phyloP scores from a whole-genome alignment of 2,797 vertebrate genomes.

The Phataginus tetradactyla region DNA sequence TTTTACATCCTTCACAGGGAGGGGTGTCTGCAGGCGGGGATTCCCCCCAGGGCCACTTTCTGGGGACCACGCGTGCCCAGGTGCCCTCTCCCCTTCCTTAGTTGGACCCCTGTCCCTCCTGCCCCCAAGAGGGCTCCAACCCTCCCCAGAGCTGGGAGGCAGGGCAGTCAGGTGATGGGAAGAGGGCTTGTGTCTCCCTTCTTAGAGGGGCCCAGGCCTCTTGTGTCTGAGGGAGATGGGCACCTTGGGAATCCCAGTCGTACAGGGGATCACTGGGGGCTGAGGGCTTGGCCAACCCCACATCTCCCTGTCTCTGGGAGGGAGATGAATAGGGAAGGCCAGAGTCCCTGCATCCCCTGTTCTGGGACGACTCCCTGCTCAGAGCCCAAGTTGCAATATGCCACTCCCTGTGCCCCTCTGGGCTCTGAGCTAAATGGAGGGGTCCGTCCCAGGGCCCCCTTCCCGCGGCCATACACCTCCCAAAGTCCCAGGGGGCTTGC shows the following conservation, averaged over 20 bases:
- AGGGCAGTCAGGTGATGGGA: conserved; percentile 60
- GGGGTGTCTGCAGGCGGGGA: conserved; percentile 80
- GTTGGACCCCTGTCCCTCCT: conserved; percentile 66
- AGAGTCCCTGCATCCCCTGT: conserved; percentile 49
- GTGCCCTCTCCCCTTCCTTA: conserved; percentile 86
- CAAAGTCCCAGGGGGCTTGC: conserved; percentile 52
- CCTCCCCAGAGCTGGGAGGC: conserved; percentile 74
- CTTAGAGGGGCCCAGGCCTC: conserved; percentile 36
- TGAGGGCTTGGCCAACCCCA: conserved; percentile 45
- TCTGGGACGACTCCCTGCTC: conserved; percentile 71
- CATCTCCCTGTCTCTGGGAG: conserved; percentile 2
- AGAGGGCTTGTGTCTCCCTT: conserved; percentile 30
- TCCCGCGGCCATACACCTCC: conserved; percentile 41
- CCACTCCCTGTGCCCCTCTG: background rate
- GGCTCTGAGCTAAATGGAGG: conserved; percentile 61
- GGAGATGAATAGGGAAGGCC: conserved; percentile 51
- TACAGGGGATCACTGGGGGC: conserved; percentile 70
- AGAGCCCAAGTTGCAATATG: conserved; percentile 27
- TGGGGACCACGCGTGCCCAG: conserved; percentile 94
- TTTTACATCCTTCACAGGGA: conserved; percentile 98
- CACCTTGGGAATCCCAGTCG: conserved; percentile 92
- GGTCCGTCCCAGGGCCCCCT: conserved; percentile 69
- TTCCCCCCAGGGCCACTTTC: conserved; percentile 91
- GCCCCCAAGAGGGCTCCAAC: conserved; percentile 65
- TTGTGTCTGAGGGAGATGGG: conserved; percentile 78